These are phyloP conservation scores for Acromyrmex charruanus DNA, from an alignment of 1,140 invertebrate species.

Conservation along the genomic window DNA sequence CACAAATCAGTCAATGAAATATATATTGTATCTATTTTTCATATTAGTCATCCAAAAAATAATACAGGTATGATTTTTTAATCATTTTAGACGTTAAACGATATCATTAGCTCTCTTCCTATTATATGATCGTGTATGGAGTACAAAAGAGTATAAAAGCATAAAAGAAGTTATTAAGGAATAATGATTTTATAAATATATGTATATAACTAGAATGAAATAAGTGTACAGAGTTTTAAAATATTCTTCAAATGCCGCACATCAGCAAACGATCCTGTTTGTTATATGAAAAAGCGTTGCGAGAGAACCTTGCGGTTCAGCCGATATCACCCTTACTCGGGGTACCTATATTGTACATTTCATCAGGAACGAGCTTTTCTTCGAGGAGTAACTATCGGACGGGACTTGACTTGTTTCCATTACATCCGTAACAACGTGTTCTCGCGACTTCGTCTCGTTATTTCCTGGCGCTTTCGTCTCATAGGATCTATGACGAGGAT, in stretches of 20 bases:
- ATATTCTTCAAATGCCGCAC: background rate
- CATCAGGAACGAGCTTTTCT: slow-evolving; percentile 46
- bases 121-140: background rate
- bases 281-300: background rate
- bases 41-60: background rate
- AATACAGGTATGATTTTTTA: background rate
- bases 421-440: slow-evolving; percentile 64
- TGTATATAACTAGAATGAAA: background rate
- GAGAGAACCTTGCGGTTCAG: slow-evolving; percentile 2
- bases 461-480: slow-evolving; percentile 68
- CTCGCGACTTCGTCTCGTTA: slow-evolving; percentile 70
- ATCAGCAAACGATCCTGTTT: slow-evolving; percentile 11
- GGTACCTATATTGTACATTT: slow-evolving; percentile 21
- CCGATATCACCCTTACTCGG: background rate
- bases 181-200: background rate
- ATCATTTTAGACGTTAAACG: background rate
- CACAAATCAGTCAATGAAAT: background rate
- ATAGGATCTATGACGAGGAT: background rate
- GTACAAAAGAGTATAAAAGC: background rate
- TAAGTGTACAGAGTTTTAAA: background rate
- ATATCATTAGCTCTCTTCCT: background rate
- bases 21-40: too few species aligned
- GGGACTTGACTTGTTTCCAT: slow-evolving; percentile 71
- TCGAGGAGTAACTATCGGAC: slow-evolving; percentile 67
- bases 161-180: background rate